A percentile compares a stretch with the other conserved stretches of the same genome.
phyloP scores from a whole-genome alignment of 2,113 vertebrate genomes.

The Dicrurus megarhynchus region DNA sequence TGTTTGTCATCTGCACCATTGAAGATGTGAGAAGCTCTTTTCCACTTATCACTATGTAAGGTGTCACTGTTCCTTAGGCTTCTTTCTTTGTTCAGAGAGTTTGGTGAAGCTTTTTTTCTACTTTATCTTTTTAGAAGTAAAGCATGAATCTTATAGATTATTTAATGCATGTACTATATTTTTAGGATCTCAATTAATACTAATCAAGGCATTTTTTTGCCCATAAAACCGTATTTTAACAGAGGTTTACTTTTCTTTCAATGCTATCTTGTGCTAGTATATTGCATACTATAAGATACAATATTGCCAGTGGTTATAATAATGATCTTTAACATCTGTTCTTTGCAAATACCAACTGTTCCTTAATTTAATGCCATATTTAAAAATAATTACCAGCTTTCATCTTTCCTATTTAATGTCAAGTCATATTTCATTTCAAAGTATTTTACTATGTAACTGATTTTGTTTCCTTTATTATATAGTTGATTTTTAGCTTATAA shows the following conservation, averaged over 20 bases:
- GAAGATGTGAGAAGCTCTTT: background rate
- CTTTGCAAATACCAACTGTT: conserved; percentile 15
- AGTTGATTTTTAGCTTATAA: background rate
- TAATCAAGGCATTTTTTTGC: background rate
- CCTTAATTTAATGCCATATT: conserved; percentile 5
- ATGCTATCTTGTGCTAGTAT: background rate
- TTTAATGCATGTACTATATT: background rate
- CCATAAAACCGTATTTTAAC: background rate
- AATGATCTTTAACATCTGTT: conserved; percentile 45
- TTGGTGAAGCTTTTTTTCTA: background rate
- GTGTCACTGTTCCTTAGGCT: background rate
- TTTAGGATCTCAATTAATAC: background rate
- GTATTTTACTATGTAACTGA: background rate
- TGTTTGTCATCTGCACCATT: conserved; percentile 9
- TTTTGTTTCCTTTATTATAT: background rate
- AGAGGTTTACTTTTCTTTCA: background rate
- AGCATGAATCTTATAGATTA: background rate
- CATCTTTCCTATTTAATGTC: background rate
- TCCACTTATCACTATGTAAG: background rate
- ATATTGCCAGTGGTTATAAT: conserved; percentile 9
- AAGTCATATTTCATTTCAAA: background rate
- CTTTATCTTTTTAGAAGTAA: background rate
- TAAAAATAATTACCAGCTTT: background rate
- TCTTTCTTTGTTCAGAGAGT: background rate
- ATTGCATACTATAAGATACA: background rate